Evolutionary conservation across 2,113 vertebrate genomes (phyloP).

Genomic region (Albula goreensis): DNA sequence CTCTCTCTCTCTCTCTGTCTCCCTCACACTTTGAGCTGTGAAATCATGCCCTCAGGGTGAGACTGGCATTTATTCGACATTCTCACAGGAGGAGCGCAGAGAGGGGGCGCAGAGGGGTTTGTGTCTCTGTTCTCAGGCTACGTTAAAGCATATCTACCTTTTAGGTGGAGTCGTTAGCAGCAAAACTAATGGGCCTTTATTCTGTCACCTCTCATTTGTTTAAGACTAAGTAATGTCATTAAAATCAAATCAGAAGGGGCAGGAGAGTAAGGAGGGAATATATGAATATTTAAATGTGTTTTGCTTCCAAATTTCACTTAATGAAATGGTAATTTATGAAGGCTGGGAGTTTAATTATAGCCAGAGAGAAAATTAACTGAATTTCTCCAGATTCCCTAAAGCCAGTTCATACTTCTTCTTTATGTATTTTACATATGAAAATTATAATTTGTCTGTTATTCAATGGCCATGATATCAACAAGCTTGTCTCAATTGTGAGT

Average conservation of each 20-base stretch:
- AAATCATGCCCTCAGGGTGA: background rate
- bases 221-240: slow-evolving; percentile 64
- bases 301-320: slow-evolving; percentile 55
- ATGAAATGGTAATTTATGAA: slow-evolving; percentile 65
- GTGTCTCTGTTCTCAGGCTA: slow-evolving; percentile 28
- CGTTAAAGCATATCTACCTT: slow-evolving; percentile 38
- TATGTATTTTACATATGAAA: slow-evolving; percentile 50
- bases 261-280: slow-evolving; percentile 38
- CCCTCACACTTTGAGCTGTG: background rate
- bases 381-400: slow-evolving; percentile 54
- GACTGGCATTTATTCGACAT: background rate
- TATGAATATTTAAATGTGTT: slow-evolving; percentile 64
- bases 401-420: slow-evolving; percentile 40
- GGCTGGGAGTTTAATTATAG: slow-evolving; percentile 56
- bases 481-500: background rate
- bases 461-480: slow-evolving; percentile 32
- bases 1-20: background rate
- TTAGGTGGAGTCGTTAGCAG: slow-evolving; percentile 54
- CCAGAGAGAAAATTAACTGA: slow-evolving; percentile 60
- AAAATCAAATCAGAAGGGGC: slow-evolving; percentile 61
- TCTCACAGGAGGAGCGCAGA: slow-evolving; percentile 13
- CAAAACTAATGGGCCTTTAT: slow-evolving; percentile 55
- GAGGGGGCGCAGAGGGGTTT: slow-evolving; percentile 17
- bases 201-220: slow-evolving; percentile 50
- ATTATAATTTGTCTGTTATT: slow-evolving; percentile 50